Evolutionary conservation across 1,140 invertebrate genomes (phyloP).

Genomic region (Bombyx mori): DNA sequence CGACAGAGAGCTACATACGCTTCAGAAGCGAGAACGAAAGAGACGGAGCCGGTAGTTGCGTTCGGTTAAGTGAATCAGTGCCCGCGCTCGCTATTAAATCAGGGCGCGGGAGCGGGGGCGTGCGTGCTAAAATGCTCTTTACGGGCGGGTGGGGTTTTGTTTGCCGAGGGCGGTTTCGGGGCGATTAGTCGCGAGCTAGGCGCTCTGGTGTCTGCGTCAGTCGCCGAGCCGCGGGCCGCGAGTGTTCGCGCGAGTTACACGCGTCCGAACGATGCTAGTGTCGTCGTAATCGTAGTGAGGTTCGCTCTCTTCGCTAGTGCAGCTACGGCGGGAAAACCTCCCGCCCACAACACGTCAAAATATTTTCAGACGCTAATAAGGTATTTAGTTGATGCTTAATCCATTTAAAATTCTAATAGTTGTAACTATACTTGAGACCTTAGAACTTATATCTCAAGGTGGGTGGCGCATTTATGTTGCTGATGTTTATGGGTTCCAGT

Average conservation of each 20-base stretch:
- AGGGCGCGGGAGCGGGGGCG: constrained; percentile 56
- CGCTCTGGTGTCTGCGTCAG: constrained; percentile 20
- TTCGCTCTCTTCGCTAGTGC: constrained; percentile 48
- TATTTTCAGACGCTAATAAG: constrained; percentile 70
- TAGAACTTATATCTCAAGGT: too few species aligned
- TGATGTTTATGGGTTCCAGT: too few species aligned
- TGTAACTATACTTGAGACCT: too few species aligned
- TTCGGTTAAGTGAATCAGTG: constrained; percentile 70
- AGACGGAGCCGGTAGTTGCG: constrained; percentile 51
- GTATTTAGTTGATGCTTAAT: constrained; percentile 28
- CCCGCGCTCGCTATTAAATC: constrained; percentile 69
- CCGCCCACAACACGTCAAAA: constrained; percentile 61
- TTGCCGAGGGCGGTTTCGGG: constrained; percentile 64
- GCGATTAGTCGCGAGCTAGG: constrained; percentile 43
- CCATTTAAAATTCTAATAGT: neutral
- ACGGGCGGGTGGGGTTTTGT: constrained; percentile 66
- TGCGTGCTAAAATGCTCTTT: constrained; percentile 64
- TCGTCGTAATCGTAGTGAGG: constrained; percentile 26
- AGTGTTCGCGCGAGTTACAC: constrained; percentile 20
- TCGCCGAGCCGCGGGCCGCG: constrained; percentile 30
- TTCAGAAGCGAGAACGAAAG: constrained; percentile 28
- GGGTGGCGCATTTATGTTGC: too few species aligned
- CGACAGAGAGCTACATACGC: constrained; percentile 17
- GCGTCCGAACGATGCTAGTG: constrained; percentile 36
- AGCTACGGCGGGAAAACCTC: constrained; percentile 62